A percentile compares a stretch with the other conserved stretches of the same genome.
These are phyloP conservation scores for Limosa lapponica DNA, from an alignment of 2,797 vertebrate species.

Conservation along the genomic window DNA sequence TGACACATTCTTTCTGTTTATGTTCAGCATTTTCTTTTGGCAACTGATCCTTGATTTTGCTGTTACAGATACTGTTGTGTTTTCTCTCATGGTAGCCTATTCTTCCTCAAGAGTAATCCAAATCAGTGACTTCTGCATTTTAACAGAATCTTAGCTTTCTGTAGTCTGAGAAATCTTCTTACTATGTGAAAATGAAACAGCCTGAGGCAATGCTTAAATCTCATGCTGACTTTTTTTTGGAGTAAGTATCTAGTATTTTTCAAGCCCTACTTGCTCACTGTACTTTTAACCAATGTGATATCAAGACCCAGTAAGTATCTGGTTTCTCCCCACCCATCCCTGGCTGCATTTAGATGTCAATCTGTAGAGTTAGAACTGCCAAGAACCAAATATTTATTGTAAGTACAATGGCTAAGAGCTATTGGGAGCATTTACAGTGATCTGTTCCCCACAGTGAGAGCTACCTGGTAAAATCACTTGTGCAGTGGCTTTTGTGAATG, in stretches of 20 bases:
- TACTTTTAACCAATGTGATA: neutral
- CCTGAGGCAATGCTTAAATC: neutral
- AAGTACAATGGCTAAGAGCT: neutral
- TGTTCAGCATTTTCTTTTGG: neutral
- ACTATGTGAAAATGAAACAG: neutral
- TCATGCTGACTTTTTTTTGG: neutral
- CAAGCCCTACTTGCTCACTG: neutral
- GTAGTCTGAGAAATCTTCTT: neutral
- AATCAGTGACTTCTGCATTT: neutral
- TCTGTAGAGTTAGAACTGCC: neutral
- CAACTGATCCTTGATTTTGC: neutral
- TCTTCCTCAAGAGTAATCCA: neutral
- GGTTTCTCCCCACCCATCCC: neutral
- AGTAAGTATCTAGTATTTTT: neutral
- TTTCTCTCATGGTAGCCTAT: neutral
- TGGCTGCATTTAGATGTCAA: neutral
- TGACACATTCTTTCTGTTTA: neutral
- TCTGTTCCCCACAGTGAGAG: neutral
- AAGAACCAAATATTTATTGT: neutral
- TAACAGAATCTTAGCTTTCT: neutral
- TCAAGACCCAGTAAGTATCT: neutral
- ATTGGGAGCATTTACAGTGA: neutral
- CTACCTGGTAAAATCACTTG: neutral
- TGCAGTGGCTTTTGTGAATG: neutral
- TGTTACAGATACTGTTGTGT: neutral